Evolutionary conservation across 2,797 vertebrate species (phyloP), one percentile per base, ranked within the genome.

Genomic region (Oreochromis mossambicus): DNA sequence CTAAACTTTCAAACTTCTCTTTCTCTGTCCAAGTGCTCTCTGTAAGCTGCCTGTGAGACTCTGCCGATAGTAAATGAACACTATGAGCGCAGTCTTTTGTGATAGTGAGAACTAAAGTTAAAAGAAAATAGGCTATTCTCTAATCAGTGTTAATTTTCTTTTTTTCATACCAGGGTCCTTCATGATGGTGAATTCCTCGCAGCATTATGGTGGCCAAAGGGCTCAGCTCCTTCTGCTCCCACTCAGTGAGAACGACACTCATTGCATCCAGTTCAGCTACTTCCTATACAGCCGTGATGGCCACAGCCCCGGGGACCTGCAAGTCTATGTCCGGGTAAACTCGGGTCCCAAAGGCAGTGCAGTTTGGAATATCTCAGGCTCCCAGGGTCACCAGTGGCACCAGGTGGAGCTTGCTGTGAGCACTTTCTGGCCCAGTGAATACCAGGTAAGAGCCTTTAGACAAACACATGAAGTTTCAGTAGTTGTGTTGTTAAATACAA

Each of bases 211-310:
- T 0, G 98, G 98, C 48, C 97, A 98, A 93, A 95, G 95, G 26
- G 97, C 98, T 70, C 98, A 97, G 82, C 92, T 99, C 77, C 95
- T 98, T 10, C 96, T 99, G 83, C 97, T 97, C 79, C 96, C 97
- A 0, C 96, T 99, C 92, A 99, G 97, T 0, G 98, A 99, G 94
- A 99, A 99, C 9, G 98, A 99, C 95, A 99, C 98, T 12, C 98
- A 99, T 93, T 99, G 98, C 91, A 97, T 99, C 32, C 98, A 99
- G 95, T 99, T 99, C 97, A 99, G 98, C 95, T 99, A 98, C 94
- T 98, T 99, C 94, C 96, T 99, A 87, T 98, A 98, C 93, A 98
- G 97, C 94, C 96, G 97, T 2, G 98, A 99, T 0, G 98, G 98
- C 29, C 97, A 96, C 95, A 98, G 98, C 92, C 98, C 98, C 0